Percentiles rank a stretch among this genome's conserved stretches.
Evolutionary conservation across 1,140 invertebrate genomes (phyloP).

Genomic region (honey bee (Apis mellifera)): Amel_HAv3.1 CM009933.2:8507501-8508000

Average conservation of each 20-base stretch:
- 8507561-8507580: slow-evolving; percentile 11
- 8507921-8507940: not conserved
- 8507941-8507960: no score
- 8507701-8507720: not conserved
- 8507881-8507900: not conserved
- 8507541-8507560: slow-evolving; percentile 10
- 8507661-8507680: not conserved
- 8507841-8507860: not conserved
- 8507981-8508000: no score
- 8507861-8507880: not conserved
- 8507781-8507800: no score
- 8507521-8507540: slow-evolving; percentile 53
- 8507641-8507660: not conserved
- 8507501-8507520: slow-evolving; percentile 48
- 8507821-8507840: no score
- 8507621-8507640: not conserved
- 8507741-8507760: not conserved
- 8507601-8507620: not conserved
- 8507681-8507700: no score
- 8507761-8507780: no score
- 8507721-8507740: not conserved
- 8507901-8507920: no score
- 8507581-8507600: not conserved
- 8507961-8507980: no score
- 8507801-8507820: no score